Evolutionary conservation across 2,888 invertebrate species (phyloP).

Genomic region (Bibio marci): DNA sequence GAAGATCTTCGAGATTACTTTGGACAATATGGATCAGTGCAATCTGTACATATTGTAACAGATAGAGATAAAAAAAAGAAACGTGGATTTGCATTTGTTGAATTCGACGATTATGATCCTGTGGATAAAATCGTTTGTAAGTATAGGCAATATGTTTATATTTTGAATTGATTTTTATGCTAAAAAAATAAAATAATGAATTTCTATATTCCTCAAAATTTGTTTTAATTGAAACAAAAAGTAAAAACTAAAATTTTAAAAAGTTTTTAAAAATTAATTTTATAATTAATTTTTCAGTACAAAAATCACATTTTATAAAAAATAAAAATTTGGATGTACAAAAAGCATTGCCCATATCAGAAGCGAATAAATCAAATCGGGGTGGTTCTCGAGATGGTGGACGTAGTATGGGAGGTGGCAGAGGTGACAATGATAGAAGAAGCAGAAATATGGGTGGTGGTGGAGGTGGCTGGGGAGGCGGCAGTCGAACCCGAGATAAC

Average conservation of each 20-base stretch:
- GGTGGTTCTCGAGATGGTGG: conserved; percentile 29
- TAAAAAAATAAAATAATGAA: background rate
- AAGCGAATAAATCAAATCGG: conserved; percentile 48
- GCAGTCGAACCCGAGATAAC: conserved; percentile 22
- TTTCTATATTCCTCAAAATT: no score
- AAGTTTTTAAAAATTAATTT: background rate
- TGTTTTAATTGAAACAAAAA: no score
- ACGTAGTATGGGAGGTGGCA: conserved; percentile 26
- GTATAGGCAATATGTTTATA: conserved; percentile 31
- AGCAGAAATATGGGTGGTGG: conserved; percentile 6
- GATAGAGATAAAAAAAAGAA: conserved; percentile 89
- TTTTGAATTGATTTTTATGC: conserved; percentile 2
- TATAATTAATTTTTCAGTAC: conserved; percentile 34
- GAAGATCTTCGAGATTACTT: conserved; percentile 74
- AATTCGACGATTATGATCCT: conserved; percentile 93
- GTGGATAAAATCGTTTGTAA: conserved; percentile 91
- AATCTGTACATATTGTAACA: conserved; percentile 70
- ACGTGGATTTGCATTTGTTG: conserved; percentile 90
- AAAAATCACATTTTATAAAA: conserved; percentile 65
- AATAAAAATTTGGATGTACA: conserved; percentile 80
- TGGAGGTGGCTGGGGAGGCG: conserved; percentile 6
- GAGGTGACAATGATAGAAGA: conserved; percentile 26
- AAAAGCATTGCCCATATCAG: conserved; percentile 77
- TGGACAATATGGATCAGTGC: conserved; percentile 61
- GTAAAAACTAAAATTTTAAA: no score